Percentiles rank a stretch among this genome's conserved stretches.
phyloP scores from a whole-genome alignment of 2,797 vertebrate species.

The Novumbra hubbsi region DNA sequence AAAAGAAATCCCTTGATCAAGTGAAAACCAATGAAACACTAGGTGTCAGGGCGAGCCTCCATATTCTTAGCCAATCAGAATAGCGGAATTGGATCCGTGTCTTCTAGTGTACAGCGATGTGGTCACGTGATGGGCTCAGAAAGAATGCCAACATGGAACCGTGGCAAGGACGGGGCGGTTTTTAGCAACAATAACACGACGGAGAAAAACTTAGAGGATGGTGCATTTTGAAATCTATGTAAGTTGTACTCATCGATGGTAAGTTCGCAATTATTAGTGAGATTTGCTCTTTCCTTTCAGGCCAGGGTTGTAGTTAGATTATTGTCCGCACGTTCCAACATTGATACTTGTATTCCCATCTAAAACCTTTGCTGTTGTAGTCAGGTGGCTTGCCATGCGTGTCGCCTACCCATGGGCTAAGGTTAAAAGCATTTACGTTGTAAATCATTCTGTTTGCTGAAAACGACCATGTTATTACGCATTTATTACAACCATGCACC shows the following conservation, averaged over 20 bases:
- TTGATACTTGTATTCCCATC: conserved; percentile 49
- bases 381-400: conserved; percentile 30
- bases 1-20: conserved; percentile 45
- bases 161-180: conserved; percentile 73
- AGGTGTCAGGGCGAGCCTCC: conserved; percentile 75
- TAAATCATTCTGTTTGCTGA: not conserved
- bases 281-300: conserved; percentile 1
- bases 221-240: not conserved
- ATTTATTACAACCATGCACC: not conserved
- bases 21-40: conserved; percentile 62
- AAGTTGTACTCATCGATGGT: conserved; percentile 25
- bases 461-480: not conserved
- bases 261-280: conserved; percentile 33
- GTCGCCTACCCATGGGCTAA: not conserved
- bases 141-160: conserved; percentile 79
- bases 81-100: conserved; percentile 62
- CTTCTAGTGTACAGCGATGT: conserved; percentile 68
- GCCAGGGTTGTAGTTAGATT: conserved; percentile 39
- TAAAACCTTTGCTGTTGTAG: conserved; percentile 1
- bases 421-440: not conserved
- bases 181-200: conserved; percentile 63
- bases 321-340: conserved; percentile 54
- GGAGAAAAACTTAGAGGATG: conserved; percentile 41
- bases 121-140: conserved; percentile 74
- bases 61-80: conserved; percentile 61